phyloP scores from a whole-genome alignment of 2,888 invertebrate genomes.

The Dichetophora obliterata region DNA sequence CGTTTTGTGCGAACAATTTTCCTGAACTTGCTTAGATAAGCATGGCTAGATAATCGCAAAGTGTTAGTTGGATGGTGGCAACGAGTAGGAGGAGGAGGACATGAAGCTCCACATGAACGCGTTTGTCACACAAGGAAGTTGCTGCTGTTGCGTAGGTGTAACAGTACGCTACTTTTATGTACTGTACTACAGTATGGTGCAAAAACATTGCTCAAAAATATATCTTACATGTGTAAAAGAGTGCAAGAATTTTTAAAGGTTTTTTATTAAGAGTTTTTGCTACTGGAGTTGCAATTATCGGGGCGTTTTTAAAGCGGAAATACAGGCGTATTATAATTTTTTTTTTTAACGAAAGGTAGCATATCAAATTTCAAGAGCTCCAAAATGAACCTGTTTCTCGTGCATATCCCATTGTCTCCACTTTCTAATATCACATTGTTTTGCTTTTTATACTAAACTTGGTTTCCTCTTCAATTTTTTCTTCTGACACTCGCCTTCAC shows the following conservation, averaged over 20 bases:
- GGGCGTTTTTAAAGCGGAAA: background rate
- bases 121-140: slow-evolving; percentile 4
- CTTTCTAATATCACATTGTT: background rate
- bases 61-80: background rate
- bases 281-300: too few relatives aligned
- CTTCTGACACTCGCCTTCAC: slow-evolving; percentile 8
- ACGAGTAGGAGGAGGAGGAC: background rate
- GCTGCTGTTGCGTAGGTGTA: slow-evolving; percentile 12
- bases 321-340: background rate
- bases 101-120: background rate
- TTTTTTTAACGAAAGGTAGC: background rate
- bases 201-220: too few relatives aligned
- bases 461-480: background rate
- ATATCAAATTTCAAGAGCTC: slow-evolving; percentile 38
- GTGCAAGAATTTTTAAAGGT: background rate
- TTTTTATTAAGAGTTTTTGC: background rate
- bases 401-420: background rate
- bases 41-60: slow-evolving; percentile 46
- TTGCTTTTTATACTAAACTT: background rate
- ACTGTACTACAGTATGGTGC: background rate
- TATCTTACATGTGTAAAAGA: background rate
- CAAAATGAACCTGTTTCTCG: slow-evolving; percentile 47
- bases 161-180: background rate
- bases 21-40: slow-evolving; percentile 43
- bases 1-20: slow-evolving; percentile 64